A percentile compares a stretch with the other conserved stretches of the same genome.
Evolutionary conservation across 2,797 vertebrate genomes (phyloP).

Genomic region (Sciaenops ocellatus): DNA sequence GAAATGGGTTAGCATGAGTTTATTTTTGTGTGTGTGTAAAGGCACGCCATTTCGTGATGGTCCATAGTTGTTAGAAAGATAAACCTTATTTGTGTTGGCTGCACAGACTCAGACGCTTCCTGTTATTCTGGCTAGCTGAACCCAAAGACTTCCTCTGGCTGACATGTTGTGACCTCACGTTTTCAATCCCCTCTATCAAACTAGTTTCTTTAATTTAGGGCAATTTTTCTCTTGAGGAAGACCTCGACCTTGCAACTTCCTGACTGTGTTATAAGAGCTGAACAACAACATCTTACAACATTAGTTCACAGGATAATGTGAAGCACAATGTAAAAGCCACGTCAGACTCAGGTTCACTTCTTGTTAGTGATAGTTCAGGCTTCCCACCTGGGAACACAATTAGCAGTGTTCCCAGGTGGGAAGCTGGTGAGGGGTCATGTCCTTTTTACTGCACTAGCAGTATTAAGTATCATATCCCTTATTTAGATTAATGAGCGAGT

Average conservation of each 20-base stretch:
- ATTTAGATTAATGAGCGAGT: background rate
- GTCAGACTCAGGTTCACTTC: background rate
- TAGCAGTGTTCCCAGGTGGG: background rate
- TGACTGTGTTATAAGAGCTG: background rate
- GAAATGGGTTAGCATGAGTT: slow-evolving; percentile 51
- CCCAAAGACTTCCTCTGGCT: slow-evolving; percentile 55
- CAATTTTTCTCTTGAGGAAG: background rate
- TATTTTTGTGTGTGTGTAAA: slow-evolving; percentile 36
- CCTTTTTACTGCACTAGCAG: background rate
- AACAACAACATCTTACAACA: slow-evolving; percentile 1
- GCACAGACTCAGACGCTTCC: slow-evolving; percentile 57
- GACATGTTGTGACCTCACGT: slow-evolving; percentile 26
- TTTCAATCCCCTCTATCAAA: slow-evolving; percentile 28
- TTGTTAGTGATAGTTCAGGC: background rate
- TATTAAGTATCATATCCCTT: background rate
- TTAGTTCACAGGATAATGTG: background rate
- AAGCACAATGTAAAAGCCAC: background rate
- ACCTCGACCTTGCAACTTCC: background rate
- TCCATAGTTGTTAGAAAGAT: slow-evolving; percentile 36
- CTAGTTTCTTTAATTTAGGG: slow-evolving; percentile 19
- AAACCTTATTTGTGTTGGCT: slow-evolving; percentile 60
- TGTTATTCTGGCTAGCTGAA: slow-evolving; percentile 59
- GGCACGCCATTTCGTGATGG: slow-evolving; percentile 29
- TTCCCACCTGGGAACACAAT: background rate
- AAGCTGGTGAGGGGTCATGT: background rate